A percentile compares a stretch with the other conserved stretches of the same genome.
phyloP scores from a whole-genome alignment of 1,140 invertebrate species.

The Ostrea denselamellosa region DNA sequence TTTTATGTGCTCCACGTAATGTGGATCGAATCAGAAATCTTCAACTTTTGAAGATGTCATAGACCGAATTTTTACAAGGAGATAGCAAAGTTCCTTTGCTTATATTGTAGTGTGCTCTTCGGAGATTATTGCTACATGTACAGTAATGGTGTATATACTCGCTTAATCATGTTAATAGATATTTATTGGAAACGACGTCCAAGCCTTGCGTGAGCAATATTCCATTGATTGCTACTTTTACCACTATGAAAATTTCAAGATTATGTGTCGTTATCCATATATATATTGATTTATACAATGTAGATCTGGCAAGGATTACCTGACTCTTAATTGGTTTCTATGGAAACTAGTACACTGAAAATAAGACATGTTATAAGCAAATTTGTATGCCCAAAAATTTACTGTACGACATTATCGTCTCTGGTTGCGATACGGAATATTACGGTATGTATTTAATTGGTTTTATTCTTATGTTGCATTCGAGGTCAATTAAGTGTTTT shows the following conservation, averaged over 20 bases:
- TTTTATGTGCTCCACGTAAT: too few species aligned
- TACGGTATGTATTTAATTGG: constrained; percentile 1
- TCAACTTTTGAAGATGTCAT: too few species aligned
- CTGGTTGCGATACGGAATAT: not conserved
- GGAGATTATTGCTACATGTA: too few species aligned
- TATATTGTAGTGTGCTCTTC: too few species aligned
- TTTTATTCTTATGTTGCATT: not conserved
- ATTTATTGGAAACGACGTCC: too few species aligned
- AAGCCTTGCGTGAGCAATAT: too few species aligned
- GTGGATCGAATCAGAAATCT: too few species aligned
- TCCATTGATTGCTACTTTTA: too few species aligned
- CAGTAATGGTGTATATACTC: too few species aligned
- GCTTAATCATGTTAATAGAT: too few species aligned
- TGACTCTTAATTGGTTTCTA: constrained; percentile 27
- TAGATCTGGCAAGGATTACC: constrained; percentile 6
- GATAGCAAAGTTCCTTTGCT: too few species aligned
- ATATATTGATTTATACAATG: not conserved
- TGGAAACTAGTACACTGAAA: not conserved
- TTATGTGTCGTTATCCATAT: not conserved
- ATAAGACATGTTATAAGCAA: not conserved
- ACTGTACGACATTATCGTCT: not conserved
- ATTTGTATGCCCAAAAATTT: not conserved
- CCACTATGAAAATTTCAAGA: not conserved
- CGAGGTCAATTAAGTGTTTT: not conserved
- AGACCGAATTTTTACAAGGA: too few species aligned